These are phyloP conservation scores for Mechanitis messenoides DNA, from an alignment of 2,888 invertebrate species.

Conservation along the genomic window DNA sequence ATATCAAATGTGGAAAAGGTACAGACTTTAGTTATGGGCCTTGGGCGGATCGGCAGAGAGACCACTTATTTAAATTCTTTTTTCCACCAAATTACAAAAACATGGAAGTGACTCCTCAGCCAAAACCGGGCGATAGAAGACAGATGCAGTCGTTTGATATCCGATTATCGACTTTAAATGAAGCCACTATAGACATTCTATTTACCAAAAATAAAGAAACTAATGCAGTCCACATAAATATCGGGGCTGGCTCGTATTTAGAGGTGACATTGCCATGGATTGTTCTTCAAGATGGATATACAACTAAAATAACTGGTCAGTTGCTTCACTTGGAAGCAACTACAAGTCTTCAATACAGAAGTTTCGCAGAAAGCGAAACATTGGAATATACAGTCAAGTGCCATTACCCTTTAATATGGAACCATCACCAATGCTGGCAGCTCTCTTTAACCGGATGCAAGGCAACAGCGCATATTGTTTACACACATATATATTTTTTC, in stretches of 20 bases:
- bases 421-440: conserved; percentile 97
- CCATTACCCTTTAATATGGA: conserved; percentile 96
- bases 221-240: conserved; percentile 96
- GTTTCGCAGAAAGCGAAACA: conserved; percentile 95
- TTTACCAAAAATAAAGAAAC: conserved; percentile 97
- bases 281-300: conserved; percentile 89
- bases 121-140: conserved; percentile 90
- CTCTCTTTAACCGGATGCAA: conserved; percentile 95
- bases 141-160: conserved; percentile 95
- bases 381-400: conserved; percentile 92
- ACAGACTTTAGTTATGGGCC: conserved; percentile 98
- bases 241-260: conserved; percentile 95
- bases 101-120: conserved; percentile 86
- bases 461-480: conserved; percentile 93
- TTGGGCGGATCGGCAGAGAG: conserved; percentile 98
- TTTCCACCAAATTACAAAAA: conserved; percentile 92
- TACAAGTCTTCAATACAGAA: conserved; percentile 95
- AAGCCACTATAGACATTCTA: conserved; percentile 95
- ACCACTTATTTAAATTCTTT: conserved; percentile 96
- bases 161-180: conserved; percentile 90
- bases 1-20: conserved; percentile 96
- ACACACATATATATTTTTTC: conserved; percentile 97
- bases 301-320: conserved; percentile 94
- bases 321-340: conserved; percentile 95
- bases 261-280: conserved; percentile 98